Base-by-base conservation (phyloP, 2,797 vertebrate species). In the Nyctalus aviator region DNA sequence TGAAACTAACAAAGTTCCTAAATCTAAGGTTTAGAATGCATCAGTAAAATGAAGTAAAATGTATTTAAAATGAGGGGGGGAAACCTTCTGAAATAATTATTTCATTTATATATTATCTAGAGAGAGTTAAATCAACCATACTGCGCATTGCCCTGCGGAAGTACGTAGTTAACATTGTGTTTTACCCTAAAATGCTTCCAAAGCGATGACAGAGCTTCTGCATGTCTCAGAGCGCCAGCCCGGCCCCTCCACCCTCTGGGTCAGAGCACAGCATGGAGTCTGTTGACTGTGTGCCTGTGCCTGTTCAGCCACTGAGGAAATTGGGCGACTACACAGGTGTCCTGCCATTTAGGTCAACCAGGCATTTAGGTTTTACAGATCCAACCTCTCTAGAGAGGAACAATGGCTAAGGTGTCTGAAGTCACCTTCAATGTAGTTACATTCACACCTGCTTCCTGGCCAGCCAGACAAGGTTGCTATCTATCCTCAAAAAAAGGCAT, bases 101-200 rank as follows among this genome's bases (percentile, higher is more conserved):
- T 53, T 73, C 50, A 72, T 15, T 30, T 82, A 21, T 3, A 7
- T 5, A 11, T 78, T 78, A 75, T 17, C 48, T 15, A 46, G 41
- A 69, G 91, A 82, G 71, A 75, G 66, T 53, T 76, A n/a, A 44
- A 83, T 59, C 55, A 21, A 44, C 44, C 64, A 50, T 30, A 37
- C 2, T 5, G 41, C 21, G 50, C 44, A 32, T 84, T 17, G 37
- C 59, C 41, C 48, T 57, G 57, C 44, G 62, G 32, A 81, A 72
- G 30, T n/a, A n/a, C n/a, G n/a, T 35, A 55, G 10, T 27, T 71
- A 41, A 13, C 68, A 23, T 21, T 66, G 27, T 7, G 27, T 44
- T 64, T 81, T 55, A 30, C 30, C 64, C 59, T 76, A 53, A 91
- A 84, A 88, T 68, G 30, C 23, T 88, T 87, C 32, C 84, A 48